Percentiles rank a stretch among this genome's conserved stretches.
Evolutionary conservation across 2,113 vertebrate genomes (phyloP).

Genomic region (Atherinomorus stipes): DNA sequence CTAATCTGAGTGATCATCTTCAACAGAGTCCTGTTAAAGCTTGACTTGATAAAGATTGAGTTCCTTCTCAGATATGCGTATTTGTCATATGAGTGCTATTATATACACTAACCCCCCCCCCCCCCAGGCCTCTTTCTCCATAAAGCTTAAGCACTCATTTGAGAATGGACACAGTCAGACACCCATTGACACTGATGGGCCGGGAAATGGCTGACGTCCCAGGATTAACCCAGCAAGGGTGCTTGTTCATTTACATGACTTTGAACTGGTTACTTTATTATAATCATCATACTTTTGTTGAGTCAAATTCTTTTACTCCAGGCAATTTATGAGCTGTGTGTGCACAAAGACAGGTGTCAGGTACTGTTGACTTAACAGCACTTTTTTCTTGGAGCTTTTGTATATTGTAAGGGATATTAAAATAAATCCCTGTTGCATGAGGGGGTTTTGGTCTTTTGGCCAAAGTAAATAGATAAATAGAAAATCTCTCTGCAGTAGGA

Average conservation of each 20-base stretch:
- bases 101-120: too few species aligned
- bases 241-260: conserved; percentile 32
- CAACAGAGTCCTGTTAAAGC: conserved; percentile 30
- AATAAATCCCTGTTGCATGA: conserved; percentile 12
- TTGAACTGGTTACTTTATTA: conserved; percentile 21
- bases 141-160: conserved; percentile 29
- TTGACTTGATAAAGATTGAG: conserved; percentile 46
- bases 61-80: conserved; percentile 15
- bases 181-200: conserved; percentile 21
- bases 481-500: conserved; percentile 26
- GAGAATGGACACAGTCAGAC: conserved; percentile 31
- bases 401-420: neutral
- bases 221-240: conserved; percentile 30
- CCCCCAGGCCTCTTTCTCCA: neutral
- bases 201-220: conserved; percentile 6
- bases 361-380: neutral
- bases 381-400: neutral
- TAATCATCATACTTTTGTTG: conserved; percentile 38
- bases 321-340: conserved; percentile 12
- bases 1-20: too few species aligned
- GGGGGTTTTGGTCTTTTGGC: neutral
- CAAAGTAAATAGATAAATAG: neutral
- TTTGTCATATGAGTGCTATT: conserved; percentile 35
- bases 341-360: conserved; percentile 27
- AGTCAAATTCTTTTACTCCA: conserved; percentile 26